Conservation (phyloP, 2,888 invertebrate genomes). For the Pheosia gnoma region DNA sequence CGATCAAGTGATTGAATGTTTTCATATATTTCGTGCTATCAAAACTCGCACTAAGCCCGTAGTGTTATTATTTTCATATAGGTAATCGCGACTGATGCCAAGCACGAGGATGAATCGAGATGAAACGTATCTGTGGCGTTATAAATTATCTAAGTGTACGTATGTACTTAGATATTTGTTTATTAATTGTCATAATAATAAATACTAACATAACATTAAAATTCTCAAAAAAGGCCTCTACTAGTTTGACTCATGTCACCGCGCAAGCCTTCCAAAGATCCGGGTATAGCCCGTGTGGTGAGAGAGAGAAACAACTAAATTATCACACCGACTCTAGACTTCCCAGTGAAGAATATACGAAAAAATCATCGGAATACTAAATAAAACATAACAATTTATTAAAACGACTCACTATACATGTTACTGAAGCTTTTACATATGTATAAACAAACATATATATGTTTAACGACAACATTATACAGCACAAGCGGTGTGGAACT, state of each 20-base stretch:
- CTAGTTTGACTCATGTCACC: too few relatives aligned
- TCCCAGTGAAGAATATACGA: conserved; percentile 38
- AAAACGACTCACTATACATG: conserved; percentile 34
- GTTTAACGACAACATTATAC: neutral
- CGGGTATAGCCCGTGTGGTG: too few relatives aligned
- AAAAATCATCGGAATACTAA: conserved; percentile 57
- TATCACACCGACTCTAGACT: conserved; percentile 46
- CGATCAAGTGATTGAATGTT: too few relatives aligned
- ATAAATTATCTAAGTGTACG: conserved; percentile 47
- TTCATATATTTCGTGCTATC: too few relatives aligned
- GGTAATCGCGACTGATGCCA: conserved; percentile 30
- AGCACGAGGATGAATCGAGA: conserved; percentile 32
- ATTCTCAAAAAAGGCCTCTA: too few relatives aligned
- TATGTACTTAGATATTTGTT: too few relatives aligned
- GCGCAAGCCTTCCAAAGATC: too few relatives aligned
- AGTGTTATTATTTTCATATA: conserved; percentile 13
- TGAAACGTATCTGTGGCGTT: conserved; percentile 40
- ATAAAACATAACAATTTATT: conserved; percentile 56
- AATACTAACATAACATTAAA: too few relatives aligned
- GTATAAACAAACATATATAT: neutral
- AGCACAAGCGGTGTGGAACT: neutral
- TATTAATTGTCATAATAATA: too few relatives aligned
- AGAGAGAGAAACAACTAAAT: conserved; percentile 22
- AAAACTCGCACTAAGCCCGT: too few relatives aligned
- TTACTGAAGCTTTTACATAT: neutral